Percentiles rank a stretch among this genome's conserved stretches.
phyloP scores from a whole-genome alignment of 1,140 invertebrate species.

The Gryllus bimaculatus region DNA sequence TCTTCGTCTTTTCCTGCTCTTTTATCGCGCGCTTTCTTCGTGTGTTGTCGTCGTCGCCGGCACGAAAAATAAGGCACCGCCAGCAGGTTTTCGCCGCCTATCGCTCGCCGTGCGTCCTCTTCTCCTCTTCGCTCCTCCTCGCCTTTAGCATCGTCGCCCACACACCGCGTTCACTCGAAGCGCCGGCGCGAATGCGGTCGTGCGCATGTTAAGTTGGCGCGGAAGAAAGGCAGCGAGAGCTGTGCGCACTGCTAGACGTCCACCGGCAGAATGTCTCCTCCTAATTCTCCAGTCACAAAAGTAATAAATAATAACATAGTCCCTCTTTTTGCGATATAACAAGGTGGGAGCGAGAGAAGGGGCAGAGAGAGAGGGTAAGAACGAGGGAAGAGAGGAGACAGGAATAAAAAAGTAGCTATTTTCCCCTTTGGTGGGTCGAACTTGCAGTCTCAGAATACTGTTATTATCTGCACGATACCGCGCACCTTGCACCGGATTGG shows the following conservation, averaged over 20 bases:
- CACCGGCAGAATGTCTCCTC: slow-evolving; percentile 1
- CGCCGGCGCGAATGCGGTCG: background rate
- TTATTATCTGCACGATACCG: slow-evolving; percentile 18
- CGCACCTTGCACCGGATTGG: slow-evolving; percentile 19
- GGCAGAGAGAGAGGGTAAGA: slow-evolving; percentile 9
- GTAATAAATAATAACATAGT: slow-evolving; percentile 18
- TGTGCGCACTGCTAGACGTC: background rate
- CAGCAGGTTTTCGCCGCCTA: background rate
- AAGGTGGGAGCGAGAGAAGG: slow-evolving; percentile 6
- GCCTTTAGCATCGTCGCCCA: background rate
- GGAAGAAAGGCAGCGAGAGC: background rate
- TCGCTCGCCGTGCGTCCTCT: slow-evolving; percentile 2
- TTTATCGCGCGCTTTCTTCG: background rate
- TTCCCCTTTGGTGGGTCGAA: background rate
- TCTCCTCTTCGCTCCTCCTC: background rate
- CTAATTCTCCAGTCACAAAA: slow-evolving; percentile 18
- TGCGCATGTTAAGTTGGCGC: background rate
- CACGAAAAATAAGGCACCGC: background rate
- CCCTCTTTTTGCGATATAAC: background rate
- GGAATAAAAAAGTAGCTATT: background rate
- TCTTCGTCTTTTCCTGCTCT: slow-evolving; percentile 14
- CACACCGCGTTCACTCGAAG: background rate
- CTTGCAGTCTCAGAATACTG: slow-evolving; percentile 15
- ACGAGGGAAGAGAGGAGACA: background rate
- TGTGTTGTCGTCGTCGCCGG: background rate